These are phyloP conservation scores for Phoebastria nigripes DNA, from an alignment of 2,797 vertebrate species.

Conservation along the genomic window DNA sequence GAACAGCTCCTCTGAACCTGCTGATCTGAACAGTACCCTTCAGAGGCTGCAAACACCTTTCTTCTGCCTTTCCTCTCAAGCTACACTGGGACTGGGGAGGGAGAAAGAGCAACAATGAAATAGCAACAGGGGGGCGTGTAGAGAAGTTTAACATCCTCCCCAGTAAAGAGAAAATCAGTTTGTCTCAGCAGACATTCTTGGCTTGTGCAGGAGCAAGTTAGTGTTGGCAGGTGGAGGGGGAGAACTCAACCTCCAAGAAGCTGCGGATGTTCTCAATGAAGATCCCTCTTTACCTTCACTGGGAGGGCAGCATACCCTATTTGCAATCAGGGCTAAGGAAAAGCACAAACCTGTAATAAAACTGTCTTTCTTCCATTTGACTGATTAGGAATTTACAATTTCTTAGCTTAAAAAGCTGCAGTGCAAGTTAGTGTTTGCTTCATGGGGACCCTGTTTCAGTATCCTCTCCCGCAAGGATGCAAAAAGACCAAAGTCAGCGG, in stretches of 20 bases:
- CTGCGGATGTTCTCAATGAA: not conserved
- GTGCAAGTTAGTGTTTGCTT: slow-evolving; percentile 23
- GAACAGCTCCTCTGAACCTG: not conserved
- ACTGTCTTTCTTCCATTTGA: not conserved
- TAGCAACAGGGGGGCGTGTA: too few relatives aligned
- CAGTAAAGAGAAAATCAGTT: not conserved
- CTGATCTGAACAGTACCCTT: not conserved
- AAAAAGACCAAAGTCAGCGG: not conserved
- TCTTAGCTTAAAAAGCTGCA: not conserved
- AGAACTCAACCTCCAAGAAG: not conserved
- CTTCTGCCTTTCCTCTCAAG: not conserved
- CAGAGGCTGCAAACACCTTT: not conserved
- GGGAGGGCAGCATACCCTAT: not conserved
- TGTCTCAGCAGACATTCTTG: not conserved
- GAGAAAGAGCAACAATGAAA: not conserved
- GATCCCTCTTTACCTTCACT: not conserved
- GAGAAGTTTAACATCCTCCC: not conserved
- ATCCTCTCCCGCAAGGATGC: not conserved
- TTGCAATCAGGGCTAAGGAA: not conserved
- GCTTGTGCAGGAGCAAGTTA: not conserved
- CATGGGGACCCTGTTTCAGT: not conserved
- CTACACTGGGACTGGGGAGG: not conserved
- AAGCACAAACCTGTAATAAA: not conserved
- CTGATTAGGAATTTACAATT: not conserved
- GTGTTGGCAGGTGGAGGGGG: not conserved